Conservation (phyloP, 2,888 invertebrate species). For the Strigamia crassipes region DNA sequence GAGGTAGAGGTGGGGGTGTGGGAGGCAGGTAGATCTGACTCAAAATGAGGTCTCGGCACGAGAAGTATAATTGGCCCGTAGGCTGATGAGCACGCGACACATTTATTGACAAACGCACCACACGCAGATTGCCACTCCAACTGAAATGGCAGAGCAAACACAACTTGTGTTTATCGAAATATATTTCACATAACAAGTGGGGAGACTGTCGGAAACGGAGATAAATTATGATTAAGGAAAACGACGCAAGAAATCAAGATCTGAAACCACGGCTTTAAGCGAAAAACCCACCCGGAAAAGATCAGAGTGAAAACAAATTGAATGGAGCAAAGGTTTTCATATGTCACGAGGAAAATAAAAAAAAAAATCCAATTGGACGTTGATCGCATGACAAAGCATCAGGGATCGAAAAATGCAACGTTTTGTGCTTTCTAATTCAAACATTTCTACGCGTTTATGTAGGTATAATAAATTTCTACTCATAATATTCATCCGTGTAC, state of each 20-base stretch:
- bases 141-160: slow-evolving; percentile 3
- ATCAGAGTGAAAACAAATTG: background rate
- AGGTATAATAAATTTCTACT: too few relatives aligned
- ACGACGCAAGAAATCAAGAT: background rate
- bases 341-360: background rate
- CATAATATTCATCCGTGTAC: too few relatives aligned
- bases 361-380: background rate
- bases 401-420: background rate
- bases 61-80: slow-evolving; percentile 10
- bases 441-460: background rate
- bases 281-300: background rate
- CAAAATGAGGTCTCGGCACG: slow-evolving; percentile 10
- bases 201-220: too few relatives aligned
- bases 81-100: slow-evolving; percentile 10
- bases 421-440: background rate
- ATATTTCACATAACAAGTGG: background rate
- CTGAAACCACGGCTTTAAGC: background rate
- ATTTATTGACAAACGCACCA: slow-evolving; percentile 8
- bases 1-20: background rate
- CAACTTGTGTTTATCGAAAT: slow-evolving; percentile 2
- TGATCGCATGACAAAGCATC: background rate
- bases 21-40: background rate
- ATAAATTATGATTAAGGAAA: background rate
- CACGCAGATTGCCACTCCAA: slow-evolving; percentile 10
- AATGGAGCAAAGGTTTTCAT: background rate